phyloP scores from a whole-genome alignment of 2,888 invertebrate species.

The Gonocerus acuteangulatus region DNA sequence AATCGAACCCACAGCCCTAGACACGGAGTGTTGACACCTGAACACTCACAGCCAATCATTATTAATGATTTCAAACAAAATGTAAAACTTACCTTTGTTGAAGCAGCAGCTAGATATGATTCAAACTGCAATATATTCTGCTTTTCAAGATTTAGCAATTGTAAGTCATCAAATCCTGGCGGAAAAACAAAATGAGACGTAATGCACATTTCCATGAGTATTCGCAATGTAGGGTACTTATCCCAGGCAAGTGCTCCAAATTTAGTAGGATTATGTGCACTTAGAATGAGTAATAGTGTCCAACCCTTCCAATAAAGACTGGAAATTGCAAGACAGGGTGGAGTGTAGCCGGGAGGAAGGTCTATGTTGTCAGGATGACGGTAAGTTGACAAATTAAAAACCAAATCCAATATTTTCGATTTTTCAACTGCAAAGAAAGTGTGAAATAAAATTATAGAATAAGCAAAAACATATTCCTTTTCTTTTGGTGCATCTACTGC shows the following conservation, averaged over 20 bases:
- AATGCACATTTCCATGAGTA: slow-evolving; percentile 93
- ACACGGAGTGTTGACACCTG: too few relatives aligned
- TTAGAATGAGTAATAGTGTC: slow-evolving; percentile 75
- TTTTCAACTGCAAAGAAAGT: slow-evolving; percentile 53
- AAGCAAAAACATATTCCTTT: not conserved
- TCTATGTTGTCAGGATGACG: slow-evolving; percentile 87
- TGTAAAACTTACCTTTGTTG: slow-evolving; percentile 69
- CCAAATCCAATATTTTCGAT: slow-evolving; percentile 75
- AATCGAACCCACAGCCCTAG: too few relatives aligned
- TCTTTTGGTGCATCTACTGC: too few relatives aligned
- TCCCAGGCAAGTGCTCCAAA: slow-evolving; percentile 83
- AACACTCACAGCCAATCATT: too few relatives aligned
- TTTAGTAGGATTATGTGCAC: slow-evolving; percentile 83
- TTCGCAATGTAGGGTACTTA: slow-evolving; percentile 80
- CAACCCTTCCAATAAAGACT: slow-evolving; percentile 92
- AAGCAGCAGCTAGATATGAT: slow-evolving; percentile 81
- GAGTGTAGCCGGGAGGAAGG: slow-evolving; percentile 67
- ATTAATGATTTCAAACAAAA: too few relatives aligned
- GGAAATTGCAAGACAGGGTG: slow-evolving; percentile 85
- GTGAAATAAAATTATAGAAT: too few relatives aligned
- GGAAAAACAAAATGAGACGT: slow-evolving; percentile 74
- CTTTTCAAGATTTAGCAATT: slow-evolving; percentile 62
- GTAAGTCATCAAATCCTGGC: slow-evolving; percentile 56
- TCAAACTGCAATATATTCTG: slow-evolving; percentile 82
- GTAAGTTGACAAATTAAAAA: slow-evolving; percentile 85